phyloP scores from a whole-genome alignment of 2,888 invertebrate species.

The Minunthozetes semirufus region DNA sequence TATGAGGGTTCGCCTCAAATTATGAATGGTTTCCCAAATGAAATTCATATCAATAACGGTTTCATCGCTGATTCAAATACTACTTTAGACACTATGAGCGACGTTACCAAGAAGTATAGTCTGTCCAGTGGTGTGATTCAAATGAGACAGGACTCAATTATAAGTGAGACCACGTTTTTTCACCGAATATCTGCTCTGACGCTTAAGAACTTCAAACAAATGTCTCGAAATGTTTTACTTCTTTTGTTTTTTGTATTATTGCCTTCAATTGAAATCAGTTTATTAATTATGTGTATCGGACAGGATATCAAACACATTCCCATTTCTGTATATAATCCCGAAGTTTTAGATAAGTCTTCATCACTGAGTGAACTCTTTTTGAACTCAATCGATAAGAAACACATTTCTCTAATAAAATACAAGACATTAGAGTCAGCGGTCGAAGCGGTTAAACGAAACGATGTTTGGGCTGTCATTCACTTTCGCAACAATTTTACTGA shows the following conservation, averaged over 20 bases:
- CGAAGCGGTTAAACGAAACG: conserved; percentile 29
- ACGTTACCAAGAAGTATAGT: not conserved
- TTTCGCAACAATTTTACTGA: conserved; percentile 26
- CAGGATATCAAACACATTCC: conserved; percentile 32
- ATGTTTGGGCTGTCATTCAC: conserved; percentile 28
- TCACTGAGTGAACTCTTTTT: conserved; percentile 31
- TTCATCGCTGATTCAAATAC: not conserved
- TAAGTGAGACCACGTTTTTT: not conserved
- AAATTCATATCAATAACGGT: not conserved
- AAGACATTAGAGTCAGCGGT: conserved; percentile 13
- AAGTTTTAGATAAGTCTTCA: not conserved
- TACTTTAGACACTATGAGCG: not conserved
- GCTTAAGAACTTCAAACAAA: conserved; percentile 30
- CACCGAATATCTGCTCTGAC: conserved; percentile 18
- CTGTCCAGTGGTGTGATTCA: conserved; percentile 7
- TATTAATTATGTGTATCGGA: conserved; percentile 35
- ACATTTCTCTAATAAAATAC: conserved; percentile 5
- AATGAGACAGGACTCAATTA: not conserved
- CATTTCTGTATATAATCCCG: conserved; percentile 33
- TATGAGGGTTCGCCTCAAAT: not conserved
- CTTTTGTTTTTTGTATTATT: conserved; percentile 32
- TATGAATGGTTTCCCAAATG: not conserved
- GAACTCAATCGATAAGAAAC: conserved; percentile 4
- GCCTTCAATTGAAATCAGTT: conserved; percentile 33
- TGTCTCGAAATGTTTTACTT: conserved; percentile 25